phyloP scores from a whole-genome alignment of 1,140 invertebrate genomes.

The Pogonomyrmex californicus region DNA sequence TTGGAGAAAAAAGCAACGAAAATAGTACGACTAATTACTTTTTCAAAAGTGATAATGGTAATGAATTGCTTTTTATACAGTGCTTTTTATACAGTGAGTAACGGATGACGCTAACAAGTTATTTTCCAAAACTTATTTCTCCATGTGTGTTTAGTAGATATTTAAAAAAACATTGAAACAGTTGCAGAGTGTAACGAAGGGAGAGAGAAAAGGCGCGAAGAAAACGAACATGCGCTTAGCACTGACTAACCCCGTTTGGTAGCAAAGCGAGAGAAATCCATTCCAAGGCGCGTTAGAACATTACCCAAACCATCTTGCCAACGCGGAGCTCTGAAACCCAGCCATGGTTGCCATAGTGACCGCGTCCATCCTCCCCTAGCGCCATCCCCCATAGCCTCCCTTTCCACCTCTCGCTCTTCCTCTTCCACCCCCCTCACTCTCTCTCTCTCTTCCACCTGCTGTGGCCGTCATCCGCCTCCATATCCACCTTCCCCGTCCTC shows the following conservation, averaged over 20 bases:
- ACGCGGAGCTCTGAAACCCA: constrained; percentile 78
- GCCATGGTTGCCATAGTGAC: constrained; percentile 81
- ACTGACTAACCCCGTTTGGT: constrained; percentile 81
- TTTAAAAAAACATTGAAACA: constrained; percentile 14
- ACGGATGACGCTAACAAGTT: too few species aligned
- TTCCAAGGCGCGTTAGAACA: constrained; percentile 81
- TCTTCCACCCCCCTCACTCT: too few species aligned
- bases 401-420: constrained; percentile 46
- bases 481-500: constrained; percentile 53
- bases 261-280: constrained; percentile 81
- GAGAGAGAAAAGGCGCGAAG: constrained; percentile 47
- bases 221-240: constrained; percentile 72
- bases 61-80: too few species aligned
- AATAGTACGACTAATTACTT: too few species aligned
- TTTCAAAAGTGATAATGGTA: too few species aligned
- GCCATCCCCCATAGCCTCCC: constrained; percentile 67
- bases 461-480: constrained; percentile 54
- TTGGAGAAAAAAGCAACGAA: too few species aligned
- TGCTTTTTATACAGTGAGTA: too few species aligned
- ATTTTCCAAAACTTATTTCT: too few species aligned
- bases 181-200: neutral
- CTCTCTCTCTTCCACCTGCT: constrained; percentile 60
- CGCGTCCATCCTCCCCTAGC: constrained; percentile 79
- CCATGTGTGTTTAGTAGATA: too few species aligned
- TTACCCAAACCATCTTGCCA: constrained; percentile 79